Evolutionary conservation across 2,888 invertebrate genomes (phyloP).

Genomic region (Falcaria lacertinaria): DNA sequence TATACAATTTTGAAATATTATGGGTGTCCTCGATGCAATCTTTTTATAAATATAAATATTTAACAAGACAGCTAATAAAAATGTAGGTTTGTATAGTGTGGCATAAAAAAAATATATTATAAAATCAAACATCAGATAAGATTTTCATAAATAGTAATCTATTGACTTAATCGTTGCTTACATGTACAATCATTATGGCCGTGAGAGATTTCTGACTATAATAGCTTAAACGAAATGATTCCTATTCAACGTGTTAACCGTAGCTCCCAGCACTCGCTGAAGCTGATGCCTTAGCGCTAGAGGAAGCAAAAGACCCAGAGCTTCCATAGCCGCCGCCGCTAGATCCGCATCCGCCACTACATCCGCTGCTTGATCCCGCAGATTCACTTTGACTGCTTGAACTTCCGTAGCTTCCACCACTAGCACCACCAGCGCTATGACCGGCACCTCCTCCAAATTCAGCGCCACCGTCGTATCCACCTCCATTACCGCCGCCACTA

Average conservation of each 20-base stretch:
- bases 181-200: constrained; percentile 23
- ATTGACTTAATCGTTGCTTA: constrained; percentile 21
- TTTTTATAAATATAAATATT: no score
- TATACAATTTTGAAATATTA: no score
- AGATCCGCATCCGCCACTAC: constrained; percentile 6
- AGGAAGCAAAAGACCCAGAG: not conserved
- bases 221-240: not conserved
- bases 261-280: constrained; percentile 1
- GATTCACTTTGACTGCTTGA: not conserved
- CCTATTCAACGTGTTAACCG: not conserved
- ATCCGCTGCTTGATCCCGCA: not conserved
- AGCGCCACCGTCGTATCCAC: constrained; percentile 11
- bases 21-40: no score
- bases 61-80: no score
- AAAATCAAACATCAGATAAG: constrained; percentile 4
- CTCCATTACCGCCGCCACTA: constrained; percentile 13
- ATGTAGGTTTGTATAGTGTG: not conserved
- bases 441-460: constrained; percentile 14
- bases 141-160: constrained; percentile 20
- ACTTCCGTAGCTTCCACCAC: not conserved
- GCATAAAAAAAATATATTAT: no score
- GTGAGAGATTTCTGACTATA: not conserved
- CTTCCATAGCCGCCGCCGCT: constrained; percentile 5
- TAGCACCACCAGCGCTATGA: constrained; percentile 12
- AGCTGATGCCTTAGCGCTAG: not conserved